These are phyloP conservation scores for Zoroaster sp. DNA, from an alignment of 53 echinoderm and acorn worm species.

Conservation along the genomic window DNA sequence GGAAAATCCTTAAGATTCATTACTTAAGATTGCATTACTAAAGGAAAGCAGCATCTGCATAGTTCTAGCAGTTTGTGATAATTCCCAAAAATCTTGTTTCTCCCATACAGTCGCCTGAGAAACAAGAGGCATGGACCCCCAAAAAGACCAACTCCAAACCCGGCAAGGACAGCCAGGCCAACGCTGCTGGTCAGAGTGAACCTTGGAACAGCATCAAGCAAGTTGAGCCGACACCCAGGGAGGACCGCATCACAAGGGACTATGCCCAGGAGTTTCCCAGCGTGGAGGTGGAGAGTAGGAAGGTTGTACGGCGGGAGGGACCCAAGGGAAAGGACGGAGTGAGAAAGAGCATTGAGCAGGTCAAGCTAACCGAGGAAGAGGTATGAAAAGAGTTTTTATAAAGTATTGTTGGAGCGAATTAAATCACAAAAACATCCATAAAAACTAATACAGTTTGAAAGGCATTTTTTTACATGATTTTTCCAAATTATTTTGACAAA, in stretches of 20 bases:
- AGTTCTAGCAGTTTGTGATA: too few species aligned
- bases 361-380: constrained; percentile 86
- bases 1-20: too few species aligned
- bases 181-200: constrained; percentile 40
- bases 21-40: too few species aligned
- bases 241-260: constrained; percentile 84
- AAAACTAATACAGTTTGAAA: too few species aligned
- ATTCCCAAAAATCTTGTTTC: background rate
- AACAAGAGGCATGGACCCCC: constrained; percentile 56
- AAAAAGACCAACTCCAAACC: constrained; percentile 64
- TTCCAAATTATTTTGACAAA: too few species aligned
- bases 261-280: constrained; percentile 84
- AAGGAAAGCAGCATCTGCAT: too few species aligned
- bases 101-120: constrained; percentile 25
- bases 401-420: too few species aligned
- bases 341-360: constrained; percentile 96
- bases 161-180: background rate
- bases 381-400: constrained; percentile 31
- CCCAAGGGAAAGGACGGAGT: constrained; percentile 44
- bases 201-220: constrained; percentile 63
- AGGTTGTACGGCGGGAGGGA: constrained; percentile 65
- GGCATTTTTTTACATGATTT: background rate
- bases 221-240: constrained; percentile 71
- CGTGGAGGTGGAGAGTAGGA: constrained; percentile 89
- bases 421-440: too few species aligned